Conservation (phyloP, 2,888 invertebrate genomes). For the Idaea biselata region DNA sequence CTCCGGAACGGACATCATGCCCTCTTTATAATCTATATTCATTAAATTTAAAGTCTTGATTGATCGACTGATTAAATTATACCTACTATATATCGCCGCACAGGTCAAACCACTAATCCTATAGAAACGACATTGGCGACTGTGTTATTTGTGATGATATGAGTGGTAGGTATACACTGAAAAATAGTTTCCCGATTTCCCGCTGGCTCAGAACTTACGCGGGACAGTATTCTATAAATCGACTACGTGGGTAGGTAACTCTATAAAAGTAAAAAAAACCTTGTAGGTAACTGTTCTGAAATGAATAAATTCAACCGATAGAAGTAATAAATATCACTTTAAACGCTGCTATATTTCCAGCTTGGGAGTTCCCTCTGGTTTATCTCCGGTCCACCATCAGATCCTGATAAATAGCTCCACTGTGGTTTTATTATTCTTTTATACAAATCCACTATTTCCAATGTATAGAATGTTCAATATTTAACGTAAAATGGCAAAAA, state of each 20-base stretch:
- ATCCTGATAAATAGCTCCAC: neutral
- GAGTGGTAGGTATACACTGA: too few relatives aligned
- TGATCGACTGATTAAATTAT: too few relatives aligned
- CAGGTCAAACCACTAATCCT: too few relatives aligned
- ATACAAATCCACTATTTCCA: neutral
- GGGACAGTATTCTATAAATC: neutral
- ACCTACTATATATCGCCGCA: too few relatives aligned
- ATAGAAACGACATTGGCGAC: too few relatives aligned
- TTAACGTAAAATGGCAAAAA: neutral
- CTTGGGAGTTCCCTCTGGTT: neutral
- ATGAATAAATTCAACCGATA: neutral
- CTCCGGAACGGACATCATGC: too few relatives aligned
- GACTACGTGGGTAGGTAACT: neutral
- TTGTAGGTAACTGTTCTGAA: neutral
- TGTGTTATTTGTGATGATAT: too few relatives aligned
- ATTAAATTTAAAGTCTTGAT: too few relatives aligned
- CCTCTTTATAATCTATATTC: too few relatives aligned
- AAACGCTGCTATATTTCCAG: neutral
- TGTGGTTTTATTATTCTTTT: constrained; percentile 1
- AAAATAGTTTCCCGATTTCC: too few relatives aligned
- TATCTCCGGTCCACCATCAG: neutral
- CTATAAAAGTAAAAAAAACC: neutral
- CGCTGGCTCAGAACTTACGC: too few relatives aligned
- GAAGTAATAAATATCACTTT: constrained; percentile 1
- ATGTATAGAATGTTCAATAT: neutral